Conservation (phyloP, 2,113 vertebrate species). For the Tachysurus vachellii region DNA sequence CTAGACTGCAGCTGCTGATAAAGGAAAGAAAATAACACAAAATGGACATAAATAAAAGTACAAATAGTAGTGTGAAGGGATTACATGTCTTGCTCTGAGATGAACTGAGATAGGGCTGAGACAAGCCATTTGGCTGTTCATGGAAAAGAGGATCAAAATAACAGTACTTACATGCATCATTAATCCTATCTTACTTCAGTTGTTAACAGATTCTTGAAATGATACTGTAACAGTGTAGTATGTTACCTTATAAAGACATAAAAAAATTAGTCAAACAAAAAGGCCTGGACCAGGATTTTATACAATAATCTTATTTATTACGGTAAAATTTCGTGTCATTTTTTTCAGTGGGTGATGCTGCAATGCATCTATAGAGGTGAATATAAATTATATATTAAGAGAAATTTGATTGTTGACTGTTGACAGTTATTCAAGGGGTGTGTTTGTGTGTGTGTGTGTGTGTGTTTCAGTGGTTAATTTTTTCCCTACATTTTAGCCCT, state of each 20-base stretch:
- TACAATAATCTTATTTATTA: neutral
- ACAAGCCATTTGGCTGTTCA: neutral
- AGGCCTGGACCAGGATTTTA: neutral
- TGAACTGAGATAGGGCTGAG: neutral
- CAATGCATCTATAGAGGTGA: neutral
- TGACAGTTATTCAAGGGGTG: neutral
- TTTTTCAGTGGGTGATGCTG: neutral
- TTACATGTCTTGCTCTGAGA: neutral
- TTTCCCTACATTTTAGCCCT: too few relatives aligned
- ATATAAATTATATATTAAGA: neutral
- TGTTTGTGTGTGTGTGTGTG: slow-evolving; percentile 26
- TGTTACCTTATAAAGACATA: neutral
- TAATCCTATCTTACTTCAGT: neutral
- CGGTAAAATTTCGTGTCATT: neutral
- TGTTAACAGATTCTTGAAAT: neutral
- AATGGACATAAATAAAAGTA: neutral
- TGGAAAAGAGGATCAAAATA: neutral
- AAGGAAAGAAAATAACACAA: neutral
- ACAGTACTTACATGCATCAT: neutral
- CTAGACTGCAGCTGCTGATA: neutral
- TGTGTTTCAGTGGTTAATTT: neutral
- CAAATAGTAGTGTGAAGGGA: neutral
- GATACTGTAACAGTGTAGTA: neutral
- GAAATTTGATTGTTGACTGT: neutral
- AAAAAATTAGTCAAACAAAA: too few relatives aligned